phyloP scores from a whole-genome alignment of 2,888 invertebrate species.

The Silvanus unidentatus region DNA sequence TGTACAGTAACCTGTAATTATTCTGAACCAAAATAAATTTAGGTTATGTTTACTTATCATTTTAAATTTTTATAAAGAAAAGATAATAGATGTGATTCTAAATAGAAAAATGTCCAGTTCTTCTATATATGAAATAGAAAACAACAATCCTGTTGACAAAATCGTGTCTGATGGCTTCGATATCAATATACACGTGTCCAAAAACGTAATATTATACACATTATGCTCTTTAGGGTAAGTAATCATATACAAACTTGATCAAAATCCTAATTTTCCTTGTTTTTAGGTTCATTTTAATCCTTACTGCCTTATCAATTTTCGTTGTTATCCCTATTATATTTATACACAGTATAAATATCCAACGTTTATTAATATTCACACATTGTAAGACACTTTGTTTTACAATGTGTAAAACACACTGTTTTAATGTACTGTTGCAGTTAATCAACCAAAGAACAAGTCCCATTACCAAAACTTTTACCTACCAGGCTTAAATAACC shows the following conservation, averaged over 20 bases:
- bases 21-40: too few relatives aligned
- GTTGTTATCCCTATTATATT: slow-evolving; percentile 65
- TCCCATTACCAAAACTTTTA: slow-evolving; percentile 43
- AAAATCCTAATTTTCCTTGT: neutral
- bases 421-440: slow-evolving; percentile 18
- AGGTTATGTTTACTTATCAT: neutral
- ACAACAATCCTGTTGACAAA: neutral
- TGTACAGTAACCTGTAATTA: too few relatives aligned
- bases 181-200: slow-evolving; percentile 1
- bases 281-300: slow-evolving; percentile 20
- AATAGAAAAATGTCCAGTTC: slow-evolving; percentile 4
- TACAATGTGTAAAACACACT: slow-evolving; percentile 22
- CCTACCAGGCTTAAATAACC: slow-evolving; percentile 59
- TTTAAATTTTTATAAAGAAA: too few relatives aligned
- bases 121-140: neutral
- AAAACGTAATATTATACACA: too few relatives aligned
- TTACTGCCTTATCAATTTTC: slow-evolving; percentile 54
- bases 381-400: slow-evolving; percentile 71
- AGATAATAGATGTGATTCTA: too few relatives aligned
- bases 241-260: too few relatives aligned
- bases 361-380: slow-evolving; percentile 63
- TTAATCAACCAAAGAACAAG: slow-evolving; percentile 24
- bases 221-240: too few relatives aligned
- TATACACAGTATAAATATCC: slow-evolving; percentile 62
- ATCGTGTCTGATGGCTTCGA: neutral